A percentile compares a stretch with the other conserved stretches of the same genome.
phyloP scores from a whole-genome alignment of 2,113 vertebrate genomes.

The Silurus asotus region DNA sequence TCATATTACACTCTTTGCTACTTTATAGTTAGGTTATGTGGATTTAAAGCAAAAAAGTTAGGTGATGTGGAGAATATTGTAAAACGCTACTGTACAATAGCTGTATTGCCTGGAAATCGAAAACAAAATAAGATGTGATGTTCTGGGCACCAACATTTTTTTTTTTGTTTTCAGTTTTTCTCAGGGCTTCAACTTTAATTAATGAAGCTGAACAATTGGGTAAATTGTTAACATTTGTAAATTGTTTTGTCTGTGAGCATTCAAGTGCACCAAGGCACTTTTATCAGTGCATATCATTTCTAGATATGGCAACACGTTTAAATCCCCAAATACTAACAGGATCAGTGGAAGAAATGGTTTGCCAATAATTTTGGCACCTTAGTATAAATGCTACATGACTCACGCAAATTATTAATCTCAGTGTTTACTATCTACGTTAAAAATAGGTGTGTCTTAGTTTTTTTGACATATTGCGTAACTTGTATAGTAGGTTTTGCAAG shows the following conservation, averaged over 20 bases:
- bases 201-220: constrained; percentile 10
- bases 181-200: background rate
- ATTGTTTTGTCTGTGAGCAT: constrained; percentile 6
- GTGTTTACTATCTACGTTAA: background rate
- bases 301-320: background rate
- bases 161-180: background rate
- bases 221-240: constrained; percentile 42
- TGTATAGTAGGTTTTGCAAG: constrained; percentile 19
- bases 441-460: background rate
- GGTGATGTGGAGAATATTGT: background rate
- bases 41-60: background rate
- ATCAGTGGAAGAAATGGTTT: background rate
- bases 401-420: background rate
- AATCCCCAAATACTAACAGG: background rate
- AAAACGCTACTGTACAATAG: background rate
- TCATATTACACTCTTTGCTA: constrained; percentile 1
- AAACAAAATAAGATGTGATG: background rate
- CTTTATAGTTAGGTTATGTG: background rate
- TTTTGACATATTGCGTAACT: constrained; percentile 19
- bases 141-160: background rate
- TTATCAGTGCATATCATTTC: background rate
- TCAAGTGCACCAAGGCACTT: background rate
- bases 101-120: too few relatives aligned
- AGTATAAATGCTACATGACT: background rate
- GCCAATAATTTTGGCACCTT: background rate